A percentile compares a stretch with the other conserved stretches of the same genome.
Conservation (phyloP, 2,888 invertebrate species). For the Zelleria hepariella region DNA sequence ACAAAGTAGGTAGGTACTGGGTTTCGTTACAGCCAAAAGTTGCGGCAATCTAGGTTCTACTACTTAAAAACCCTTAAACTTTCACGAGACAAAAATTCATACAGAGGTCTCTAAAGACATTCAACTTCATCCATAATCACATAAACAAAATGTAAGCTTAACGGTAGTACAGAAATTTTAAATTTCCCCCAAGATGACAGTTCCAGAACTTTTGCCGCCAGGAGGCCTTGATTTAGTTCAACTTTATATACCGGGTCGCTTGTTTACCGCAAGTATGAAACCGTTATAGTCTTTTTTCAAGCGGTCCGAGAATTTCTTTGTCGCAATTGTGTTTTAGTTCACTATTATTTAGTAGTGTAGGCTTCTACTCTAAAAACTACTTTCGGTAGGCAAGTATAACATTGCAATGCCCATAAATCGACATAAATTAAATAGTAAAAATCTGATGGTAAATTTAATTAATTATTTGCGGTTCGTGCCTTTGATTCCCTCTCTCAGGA, state of each 20-base stretch:
- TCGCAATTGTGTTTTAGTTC: neutral
- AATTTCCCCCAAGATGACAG: neutral
- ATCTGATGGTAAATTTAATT: too few relatives aligned
- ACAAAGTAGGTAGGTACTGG: too few relatives aligned
- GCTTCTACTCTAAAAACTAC: neutral
- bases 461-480: too few relatives aligned
- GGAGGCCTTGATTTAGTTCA: neutral
- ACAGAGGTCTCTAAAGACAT: neutral
- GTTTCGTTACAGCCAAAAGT: too few relatives aligned
- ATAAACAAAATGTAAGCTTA: neutral
- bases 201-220: neutral
- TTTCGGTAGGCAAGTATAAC: too few relatives aligned
- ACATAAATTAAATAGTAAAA: too few relatives aligned
- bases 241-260: neutral
- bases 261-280: neutral
- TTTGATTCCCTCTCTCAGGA: too few relatives aligned
- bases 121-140: neutral
- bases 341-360: neutral
- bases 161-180: neutral
- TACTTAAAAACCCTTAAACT: neutral
- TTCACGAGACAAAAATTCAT: neutral
- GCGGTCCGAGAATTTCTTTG: neutral
- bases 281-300: neutral
- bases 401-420: too few relatives aligned
- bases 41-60: too few relatives aligned